Base-by-base conservation (phyloP, 1,140 invertebrate species). In the Plectus sambesii region DNA sequence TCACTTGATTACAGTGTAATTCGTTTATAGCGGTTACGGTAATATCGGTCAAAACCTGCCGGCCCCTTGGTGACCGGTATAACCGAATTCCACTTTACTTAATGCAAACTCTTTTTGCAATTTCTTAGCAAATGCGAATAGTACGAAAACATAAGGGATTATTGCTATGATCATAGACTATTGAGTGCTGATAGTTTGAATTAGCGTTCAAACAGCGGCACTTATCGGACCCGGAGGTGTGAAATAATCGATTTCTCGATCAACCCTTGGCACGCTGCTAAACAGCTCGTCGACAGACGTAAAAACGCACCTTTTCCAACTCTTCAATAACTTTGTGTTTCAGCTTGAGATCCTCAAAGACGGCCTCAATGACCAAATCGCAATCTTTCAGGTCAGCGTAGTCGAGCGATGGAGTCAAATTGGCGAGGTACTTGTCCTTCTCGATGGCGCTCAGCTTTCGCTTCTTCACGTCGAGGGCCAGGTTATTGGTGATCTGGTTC, bases 281-380 rank as follows among this genome's bases (percentile, higher is more conserved):
- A n/a, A n/a, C n/a, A n/a, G n/a, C n/a, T n/a, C n/a, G n/a, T n/a
- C 42, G 35, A 20, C n/a, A n/a, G n/a, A 51, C 3, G 9, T 8
- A 44, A 22, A 6, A 5, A 6, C 8, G 47, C 53, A 71, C 69
- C 56, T 33, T 17, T 74, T 97, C 92, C 5, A 96, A 77, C 74
- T 98, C 93, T 71, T 94, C 85, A 36, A 99, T 83, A 8, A 98
- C 90, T 72, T 82, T 84, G 70, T 99, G 94, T 72, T 99, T 99
- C 39, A 97, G 79, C 47, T 79, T 81, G 37, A 99, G 74, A 72
- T 99, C 86, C 74, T 99, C 94, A 73, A 98, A 98, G 3, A 99
- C 93, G 43, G 94, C 94, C 76, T 99, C 94, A 62, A 99, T 93
- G 0, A 99, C 83, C 67, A 98, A 82, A 72, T 98, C 93, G 41